phyloP scores from a whole-genome alignment of 2,888 invertebrate species.

The Aplocera efformata region DNA sequence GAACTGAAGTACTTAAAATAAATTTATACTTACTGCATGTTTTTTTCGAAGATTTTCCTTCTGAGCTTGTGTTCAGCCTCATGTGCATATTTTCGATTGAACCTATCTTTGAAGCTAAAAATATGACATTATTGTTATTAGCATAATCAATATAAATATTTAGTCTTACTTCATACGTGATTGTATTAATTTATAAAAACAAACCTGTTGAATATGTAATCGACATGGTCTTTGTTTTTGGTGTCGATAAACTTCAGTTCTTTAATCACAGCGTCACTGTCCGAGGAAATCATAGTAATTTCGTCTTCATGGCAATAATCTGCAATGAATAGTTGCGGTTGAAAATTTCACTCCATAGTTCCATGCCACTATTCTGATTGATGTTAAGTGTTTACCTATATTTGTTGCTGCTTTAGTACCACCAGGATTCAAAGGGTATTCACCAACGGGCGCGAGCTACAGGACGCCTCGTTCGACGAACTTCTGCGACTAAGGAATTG shows the following conservation, averaged over 20 bases:
- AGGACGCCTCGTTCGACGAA: too few species aligned
- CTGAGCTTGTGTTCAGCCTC: constrained; percentile 42
- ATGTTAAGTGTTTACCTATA: too few species aligned
- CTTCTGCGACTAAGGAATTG: too few species aligned
- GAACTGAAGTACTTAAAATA: too few species aligned
- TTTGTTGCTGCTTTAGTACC: too few species aligned
- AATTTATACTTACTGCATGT: constrained; percentile 39
- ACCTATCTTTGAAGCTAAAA: constrained; percentile 41
- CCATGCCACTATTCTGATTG: too few species aligned
- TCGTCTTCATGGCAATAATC: constrained; percentile 28
- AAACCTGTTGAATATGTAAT: constrained; percentile 49
- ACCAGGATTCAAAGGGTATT: too few species aligned
- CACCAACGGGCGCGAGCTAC: too few species aligned
- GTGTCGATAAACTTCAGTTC: constrained; percentile 38
- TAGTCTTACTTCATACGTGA: too few species aligned
- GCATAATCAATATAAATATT: too few species aligned
- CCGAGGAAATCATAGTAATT: constrained; percentile 4
- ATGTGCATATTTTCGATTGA: constrained; percentile 35
- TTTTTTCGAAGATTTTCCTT: constrained; percentile 39
- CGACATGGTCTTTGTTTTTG: constrained; percentile 46
- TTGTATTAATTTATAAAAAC: constrained; percentile 14
- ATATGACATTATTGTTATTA: background rate
- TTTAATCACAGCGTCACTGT: constrained; percentile 36
- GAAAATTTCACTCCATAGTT: too few species aligned
- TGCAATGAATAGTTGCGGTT: constrained; percentile 15